These are phyloP conservation scores for Gobio occitaniae DNA, from an alignment of 2,797 vertebrate species.

Conservation along the genomic window DNA sequence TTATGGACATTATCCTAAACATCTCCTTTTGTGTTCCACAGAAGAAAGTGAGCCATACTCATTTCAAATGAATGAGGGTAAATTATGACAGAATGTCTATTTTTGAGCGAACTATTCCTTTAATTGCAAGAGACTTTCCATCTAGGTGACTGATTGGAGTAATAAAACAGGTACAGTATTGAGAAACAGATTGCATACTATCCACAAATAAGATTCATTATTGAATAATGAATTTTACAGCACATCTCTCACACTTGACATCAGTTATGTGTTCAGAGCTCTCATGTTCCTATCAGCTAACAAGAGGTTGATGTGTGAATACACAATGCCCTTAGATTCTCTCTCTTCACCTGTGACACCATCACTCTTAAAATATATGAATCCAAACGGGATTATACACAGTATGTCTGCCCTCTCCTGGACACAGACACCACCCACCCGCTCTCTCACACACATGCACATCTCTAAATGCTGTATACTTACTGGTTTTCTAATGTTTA, in stretches of 20 bases:
- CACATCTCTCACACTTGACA: not conserved
- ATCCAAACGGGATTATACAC: conserved; percentile 78
- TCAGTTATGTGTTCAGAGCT: not conserved
- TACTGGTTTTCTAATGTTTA: not conserved
- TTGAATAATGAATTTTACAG: not conserved
- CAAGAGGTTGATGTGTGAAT: not conserved
- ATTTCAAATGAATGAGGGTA: not conserved
- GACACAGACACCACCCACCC: conserved; percentile 70
- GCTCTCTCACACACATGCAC: not conserved
- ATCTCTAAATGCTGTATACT: not conserved
- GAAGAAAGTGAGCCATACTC: not conserved
- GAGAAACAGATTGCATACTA: conserved; percentile 56
- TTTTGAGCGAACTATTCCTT: not conserved
- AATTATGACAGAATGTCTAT: not conserved
- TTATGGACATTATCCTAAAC: not conserved
- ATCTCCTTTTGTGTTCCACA: not conserved
- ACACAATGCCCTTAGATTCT: not conserved
- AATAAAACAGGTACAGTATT: not conserved
- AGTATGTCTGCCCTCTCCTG: conserved; percentile 90
- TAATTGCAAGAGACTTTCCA: conserved; percentile 3
- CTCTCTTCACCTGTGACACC: conserved; percentile 19
- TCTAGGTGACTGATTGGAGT: conserved; percentile 16
- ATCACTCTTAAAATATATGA: conserved; percentile 59
- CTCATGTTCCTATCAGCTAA: not conserved
- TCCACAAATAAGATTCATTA: conserved; percentile 12